These are phyloP conservation scores for Phodopus roborovskii DNA, from an alignment of 2,113 vertebrate genomes.

Conservation along the genomic window DNA sequence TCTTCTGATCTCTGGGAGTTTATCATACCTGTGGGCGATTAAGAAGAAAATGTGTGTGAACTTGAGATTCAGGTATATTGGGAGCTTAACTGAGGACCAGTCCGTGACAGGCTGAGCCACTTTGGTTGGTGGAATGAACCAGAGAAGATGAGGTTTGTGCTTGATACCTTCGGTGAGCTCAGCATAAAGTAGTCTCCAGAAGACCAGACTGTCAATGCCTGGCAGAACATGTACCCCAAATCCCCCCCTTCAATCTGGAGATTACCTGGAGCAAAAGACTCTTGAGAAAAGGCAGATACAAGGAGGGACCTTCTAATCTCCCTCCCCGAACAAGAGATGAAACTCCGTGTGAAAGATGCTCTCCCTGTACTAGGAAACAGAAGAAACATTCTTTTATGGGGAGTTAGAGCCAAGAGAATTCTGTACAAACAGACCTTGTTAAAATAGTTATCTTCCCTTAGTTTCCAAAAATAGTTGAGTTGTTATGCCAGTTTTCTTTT, in stretches of 20 bases:
- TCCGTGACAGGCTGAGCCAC: not conserved
- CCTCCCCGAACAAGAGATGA: not conserved
- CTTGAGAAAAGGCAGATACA: not conserved
- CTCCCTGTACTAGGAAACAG: not conserved
- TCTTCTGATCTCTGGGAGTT: not conserved
- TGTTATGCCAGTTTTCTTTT: too few species aligned
- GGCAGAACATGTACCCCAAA: not conserved
- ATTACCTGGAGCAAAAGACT: not conserved
- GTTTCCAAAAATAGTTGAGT: not conserved
- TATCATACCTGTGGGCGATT: not conserved
- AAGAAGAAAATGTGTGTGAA: not conserved
- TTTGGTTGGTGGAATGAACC: not conserved
- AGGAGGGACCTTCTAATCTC: not conserved
- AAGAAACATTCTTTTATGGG: constrained; percentile 32
- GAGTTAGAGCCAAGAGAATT: constrained; percentile 5
- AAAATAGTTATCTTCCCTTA: constrained; percentile 7
- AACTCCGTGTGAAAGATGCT: not conserved
- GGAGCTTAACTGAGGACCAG: not conserved
- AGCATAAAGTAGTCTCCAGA: too few species aligned
- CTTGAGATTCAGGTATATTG: not conserved
- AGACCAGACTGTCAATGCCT: not conserved
- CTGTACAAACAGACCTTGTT: constrained; percentile 29
- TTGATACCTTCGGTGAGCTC: not conserved
- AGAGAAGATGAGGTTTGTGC: not conserved
- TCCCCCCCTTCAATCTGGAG: not conserved